Evolutionary conservation across 2,797 vertebrate species (phyloP).

Genomic region (Phataginus tetradactyla): DNA sequence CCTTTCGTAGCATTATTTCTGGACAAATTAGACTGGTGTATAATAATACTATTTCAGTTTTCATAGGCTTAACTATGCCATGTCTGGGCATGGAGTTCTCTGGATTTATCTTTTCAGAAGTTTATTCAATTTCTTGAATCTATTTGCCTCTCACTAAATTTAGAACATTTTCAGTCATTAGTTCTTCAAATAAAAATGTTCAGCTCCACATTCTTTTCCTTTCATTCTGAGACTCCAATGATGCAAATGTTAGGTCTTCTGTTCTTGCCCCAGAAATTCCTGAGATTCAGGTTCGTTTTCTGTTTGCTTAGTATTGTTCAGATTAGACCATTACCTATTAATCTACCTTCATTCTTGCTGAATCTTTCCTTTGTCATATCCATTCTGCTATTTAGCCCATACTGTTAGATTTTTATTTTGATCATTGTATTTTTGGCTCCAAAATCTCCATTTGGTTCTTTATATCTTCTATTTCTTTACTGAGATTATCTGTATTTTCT

Average conservation of each 20-base stretch:
- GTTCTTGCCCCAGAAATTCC: neutral
- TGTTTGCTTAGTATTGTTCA: neutral
- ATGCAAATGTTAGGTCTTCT: neutral
- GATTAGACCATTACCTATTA: neutral
- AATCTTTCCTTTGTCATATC: neutral
- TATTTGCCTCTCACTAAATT: neutral
- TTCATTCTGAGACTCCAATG: neutral
- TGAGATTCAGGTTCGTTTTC: neutral
- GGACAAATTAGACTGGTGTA: neutral
- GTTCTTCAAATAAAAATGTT: neutral
- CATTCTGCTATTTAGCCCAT: neutral
- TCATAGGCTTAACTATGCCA: neutral
- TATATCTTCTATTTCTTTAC: neutral
- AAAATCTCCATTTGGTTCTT: neutral
- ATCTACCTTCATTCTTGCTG: neutral
- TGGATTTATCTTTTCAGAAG: neutral
- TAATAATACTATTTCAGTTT: neutral
- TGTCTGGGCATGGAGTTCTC: neutral
- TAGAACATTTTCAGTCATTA: neutral
- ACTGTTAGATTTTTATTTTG: neutral
- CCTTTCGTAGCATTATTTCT: neutral
- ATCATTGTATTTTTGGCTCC: neutral
- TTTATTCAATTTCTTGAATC: neutral
- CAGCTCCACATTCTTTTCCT: neutral
- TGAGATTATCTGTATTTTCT: neutral